Evolutionary conservation across 1,140 invertebrate species (phyloP).

Genomic region (Pachyrhynchus sulphureomaculatus): DNA sequence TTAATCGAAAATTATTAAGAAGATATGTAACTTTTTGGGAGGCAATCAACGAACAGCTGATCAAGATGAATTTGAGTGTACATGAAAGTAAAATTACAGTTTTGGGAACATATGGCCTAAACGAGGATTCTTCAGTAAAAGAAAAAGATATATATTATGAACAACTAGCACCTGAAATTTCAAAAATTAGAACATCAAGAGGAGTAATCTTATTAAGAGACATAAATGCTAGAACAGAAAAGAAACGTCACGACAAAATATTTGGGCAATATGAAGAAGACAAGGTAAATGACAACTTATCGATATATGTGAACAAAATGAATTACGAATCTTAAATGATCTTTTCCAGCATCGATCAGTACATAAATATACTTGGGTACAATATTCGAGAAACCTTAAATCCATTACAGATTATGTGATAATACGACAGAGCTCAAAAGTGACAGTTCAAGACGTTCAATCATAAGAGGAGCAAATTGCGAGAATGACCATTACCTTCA

Average conservation of each 20-base stretch:
- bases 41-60: neutral
- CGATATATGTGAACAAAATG: conserved; percentile 15
- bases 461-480: neutral
- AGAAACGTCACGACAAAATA: neutral
- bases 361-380: conserved; percentile 22
- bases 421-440: neutral
- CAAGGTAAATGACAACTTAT: conserved; percentile 19
- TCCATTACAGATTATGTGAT: neutral
- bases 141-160: conserved; percentile 6
- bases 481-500: neutral
- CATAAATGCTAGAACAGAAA: conserved; percentile 19
- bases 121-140: neutral
- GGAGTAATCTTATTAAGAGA: conserved; percentile 9
- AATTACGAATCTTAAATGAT: conserved; percentile 17
- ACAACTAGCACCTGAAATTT: neutral
- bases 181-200: neutral
- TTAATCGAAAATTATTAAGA: neutral
- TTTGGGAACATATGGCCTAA: neutral
- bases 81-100: neutral
- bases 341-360: conserved; percentile 18
- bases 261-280: conserved; percentile 17
- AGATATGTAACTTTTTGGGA: conserved; percentile 11
- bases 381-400: neutral
- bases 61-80: too few species aligned
- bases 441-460: neutral